These are phyloP conservation scores for Globodera ellingtonae DNA, from an alignment of 1,140 invertebrate genomes.

Conservation along the genomic window DNA sequence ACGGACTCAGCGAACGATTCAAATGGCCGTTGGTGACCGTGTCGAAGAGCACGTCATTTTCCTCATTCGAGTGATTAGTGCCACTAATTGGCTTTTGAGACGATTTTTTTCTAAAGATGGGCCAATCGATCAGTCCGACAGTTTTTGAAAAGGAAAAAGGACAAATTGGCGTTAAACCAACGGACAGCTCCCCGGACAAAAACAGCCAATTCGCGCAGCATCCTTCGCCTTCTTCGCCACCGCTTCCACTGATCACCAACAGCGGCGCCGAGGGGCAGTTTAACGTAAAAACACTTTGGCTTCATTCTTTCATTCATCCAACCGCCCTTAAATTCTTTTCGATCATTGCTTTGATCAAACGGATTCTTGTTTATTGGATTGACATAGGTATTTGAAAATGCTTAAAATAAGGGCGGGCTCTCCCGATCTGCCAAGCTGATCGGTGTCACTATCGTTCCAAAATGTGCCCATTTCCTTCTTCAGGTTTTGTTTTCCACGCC, in stretches of 20 bases:
- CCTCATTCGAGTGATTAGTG: constrained; percentile 46
- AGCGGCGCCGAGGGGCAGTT: constrained; percentile 8
- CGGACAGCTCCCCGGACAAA: constrained; percentile 9
- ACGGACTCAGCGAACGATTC: constrained; percentile 57
- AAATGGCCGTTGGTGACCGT: constrained; percentile 47
- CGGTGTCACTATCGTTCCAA: no score
- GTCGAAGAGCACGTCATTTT: constrained; percentile 56
- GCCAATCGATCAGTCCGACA: background rate
- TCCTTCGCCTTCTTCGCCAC: background rate
- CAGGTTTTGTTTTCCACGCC: background rate
- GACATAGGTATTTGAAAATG: no score
- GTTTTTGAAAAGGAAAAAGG: background rate
- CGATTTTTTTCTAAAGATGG: background rate
- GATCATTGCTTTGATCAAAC: no score
- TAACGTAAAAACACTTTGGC: background rate
- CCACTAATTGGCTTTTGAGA: background rate
- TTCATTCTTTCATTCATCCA: no score
- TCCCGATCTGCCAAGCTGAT: no score
- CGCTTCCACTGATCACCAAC: constrained; percentile 1
- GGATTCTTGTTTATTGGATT: no score
- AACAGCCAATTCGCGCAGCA: background rate
- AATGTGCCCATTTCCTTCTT: background rate
- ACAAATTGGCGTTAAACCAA: background rate
- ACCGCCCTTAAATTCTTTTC: no score
- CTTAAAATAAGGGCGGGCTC: no score